Base-by-base conservation (phyloP, 2,797 vertebrate genomes). In the Rhynchotus rufescens region DNA sequence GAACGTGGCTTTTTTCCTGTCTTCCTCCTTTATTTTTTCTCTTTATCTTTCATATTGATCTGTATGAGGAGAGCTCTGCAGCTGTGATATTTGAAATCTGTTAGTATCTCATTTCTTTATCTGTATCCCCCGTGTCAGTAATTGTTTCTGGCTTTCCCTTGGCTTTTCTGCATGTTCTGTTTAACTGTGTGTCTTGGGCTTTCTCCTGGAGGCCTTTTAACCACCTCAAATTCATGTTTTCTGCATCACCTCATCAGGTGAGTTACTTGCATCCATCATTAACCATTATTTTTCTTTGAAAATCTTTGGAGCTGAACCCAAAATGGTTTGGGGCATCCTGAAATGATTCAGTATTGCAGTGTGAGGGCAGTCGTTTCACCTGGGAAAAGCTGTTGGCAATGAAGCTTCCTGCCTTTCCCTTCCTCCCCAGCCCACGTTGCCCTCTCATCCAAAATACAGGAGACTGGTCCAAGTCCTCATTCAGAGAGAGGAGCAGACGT, bases 1-100 rank as follows among this genome's bases (percentile, higher is more conserved):
- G 49, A 92, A 80, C 2, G 1, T 26, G 28, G 2, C 0, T 0
- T 21, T 93, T 87, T 87, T 47, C 26, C 32, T 85, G 30, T 20
- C 54, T 56, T 56, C 30, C 16, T 54, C 36, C 23, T 90, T 80
- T 68, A 84, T 57, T 51, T 73, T 89, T 88, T 61, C 76, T 90
- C 52, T 81, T 38, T 34, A 67, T 71, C 71, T 84, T 76, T 87
- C 67, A 40, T 90, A 92, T 94, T 91, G 86, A 91, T 91, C 64
- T 88, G 23, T 2, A 2, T 65, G 51, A 65, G 34, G 9, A 86
- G 66, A 85, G 68, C 74, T 86, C 69, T 93, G 82, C 73, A 74
- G 42, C 87, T 79, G 42, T 3, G 5, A 61, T 61, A 81, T 84
- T 64, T 93, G 71, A 92, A 89, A 91, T 52, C 40, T 74, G 30